These are phyloP conservation scores for Drosophila ercepeae DNA, from an alignment of 1,140 invertebrate genomes.

Conservation along the genomic window DNA sequence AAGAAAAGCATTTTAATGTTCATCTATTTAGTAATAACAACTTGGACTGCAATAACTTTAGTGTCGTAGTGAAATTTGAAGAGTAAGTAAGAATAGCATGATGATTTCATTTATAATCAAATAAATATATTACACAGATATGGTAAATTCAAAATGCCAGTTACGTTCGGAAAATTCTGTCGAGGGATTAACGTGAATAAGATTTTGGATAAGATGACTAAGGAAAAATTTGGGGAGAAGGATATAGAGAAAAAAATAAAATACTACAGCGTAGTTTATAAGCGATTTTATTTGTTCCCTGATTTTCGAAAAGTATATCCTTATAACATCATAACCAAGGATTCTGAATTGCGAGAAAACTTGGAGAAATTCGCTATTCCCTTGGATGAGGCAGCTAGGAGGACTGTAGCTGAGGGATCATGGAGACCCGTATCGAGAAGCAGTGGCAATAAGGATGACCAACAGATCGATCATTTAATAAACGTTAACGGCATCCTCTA, in stretches of 20 bases:
- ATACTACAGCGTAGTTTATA: no score
- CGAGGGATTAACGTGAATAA: slow-evolving; percentile 9
- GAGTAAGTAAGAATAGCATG: neutral
- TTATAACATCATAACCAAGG: neutral
- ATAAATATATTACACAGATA: no score
- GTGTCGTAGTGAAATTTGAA: neutral
- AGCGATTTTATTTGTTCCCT: neutral
- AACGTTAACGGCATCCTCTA: slow-evolving; percentile 3
- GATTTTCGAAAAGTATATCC: neutral
- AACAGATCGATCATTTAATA: slow-evolving; percentile 9
- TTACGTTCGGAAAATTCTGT: slow-evolving; percentile 1
- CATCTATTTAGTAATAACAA: no score
- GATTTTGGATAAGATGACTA: neutral
- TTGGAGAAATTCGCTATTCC: slow-evolving; percentile 2
- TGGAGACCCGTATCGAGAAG: no score
- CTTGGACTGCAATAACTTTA: no score
- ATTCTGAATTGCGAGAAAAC: slow-evolving; percentile 1
- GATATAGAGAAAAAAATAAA: no score
- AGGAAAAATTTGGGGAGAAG: no score
- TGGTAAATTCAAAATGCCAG: slow-evolving; percentile 2
- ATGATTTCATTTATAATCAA: no score
- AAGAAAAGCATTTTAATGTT: no score
- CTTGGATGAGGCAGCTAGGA: slow-evolving; percentile 3
- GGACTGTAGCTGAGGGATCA: neutral
- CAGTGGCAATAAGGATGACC: no score